phyloP scores from a whole-genome alignment of 2,113 vertebrate species.

The Bucco capensis region DNA sequence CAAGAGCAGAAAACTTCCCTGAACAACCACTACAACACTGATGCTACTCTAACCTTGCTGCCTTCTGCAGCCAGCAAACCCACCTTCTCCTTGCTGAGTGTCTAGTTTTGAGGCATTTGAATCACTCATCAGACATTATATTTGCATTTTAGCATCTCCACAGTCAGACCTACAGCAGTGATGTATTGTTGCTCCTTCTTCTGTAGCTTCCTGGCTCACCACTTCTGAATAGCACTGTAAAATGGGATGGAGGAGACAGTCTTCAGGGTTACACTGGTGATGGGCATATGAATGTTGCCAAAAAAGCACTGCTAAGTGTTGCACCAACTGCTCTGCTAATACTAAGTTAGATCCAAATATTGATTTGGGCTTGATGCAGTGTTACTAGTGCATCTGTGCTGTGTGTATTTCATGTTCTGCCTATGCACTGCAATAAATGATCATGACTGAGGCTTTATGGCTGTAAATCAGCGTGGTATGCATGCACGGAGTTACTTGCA shows the following conservation, averaged over 20 bases:
- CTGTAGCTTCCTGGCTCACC: background rate
- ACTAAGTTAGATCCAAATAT: background rate
- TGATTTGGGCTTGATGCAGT: background rate
- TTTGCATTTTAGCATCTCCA: background rate
- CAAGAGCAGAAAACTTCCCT: slow-evolving; percentile 36
- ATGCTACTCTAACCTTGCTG: fast-evolving
- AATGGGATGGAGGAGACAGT: background rate
- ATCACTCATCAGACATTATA: background rate
- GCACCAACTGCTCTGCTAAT: background rate
- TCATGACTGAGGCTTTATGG: background rate
- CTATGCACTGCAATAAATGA: background rate
- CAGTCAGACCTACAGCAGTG: background rate
- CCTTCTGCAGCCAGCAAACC: background rate
- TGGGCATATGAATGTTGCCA: fast-evolving
- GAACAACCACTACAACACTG: fast-evolving
- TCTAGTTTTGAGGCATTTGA: background rate
- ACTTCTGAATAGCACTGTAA: background rate
- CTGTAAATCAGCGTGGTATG: background rate
- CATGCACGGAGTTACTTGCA: background rate
- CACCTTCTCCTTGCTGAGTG: background rate
- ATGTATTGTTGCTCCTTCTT: background rate
- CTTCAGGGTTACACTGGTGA: background rate
- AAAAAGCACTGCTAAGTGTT: background rate
- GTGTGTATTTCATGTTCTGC: background rate
- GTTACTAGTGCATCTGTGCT: background rate